These are phyloP conservation scores for Narcine bancroftii DNA, from an alignment of 2,113 vertebrate genomes.

Conservation along the genomic window DNA sequence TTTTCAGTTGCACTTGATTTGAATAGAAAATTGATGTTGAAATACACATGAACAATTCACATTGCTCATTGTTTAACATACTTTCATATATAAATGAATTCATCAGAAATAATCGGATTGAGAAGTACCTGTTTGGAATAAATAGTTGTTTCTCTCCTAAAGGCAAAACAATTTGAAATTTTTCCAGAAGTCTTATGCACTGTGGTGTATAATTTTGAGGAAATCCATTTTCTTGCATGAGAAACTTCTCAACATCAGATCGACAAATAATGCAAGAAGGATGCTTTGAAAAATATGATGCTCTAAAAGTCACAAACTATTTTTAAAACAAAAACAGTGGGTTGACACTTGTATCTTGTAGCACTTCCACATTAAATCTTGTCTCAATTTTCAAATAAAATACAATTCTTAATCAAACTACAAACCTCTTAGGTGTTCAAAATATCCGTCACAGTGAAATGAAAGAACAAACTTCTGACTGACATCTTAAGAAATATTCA, in stretches of 20 bases:
- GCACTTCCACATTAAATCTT: background rate
- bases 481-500: background rate
- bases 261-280: slow-evolving; percentile 76
- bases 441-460: too few species aligned
- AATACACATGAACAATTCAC: background rate
- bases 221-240: slow-evolving; percentile 74
- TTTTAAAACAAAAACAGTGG: slow-evolving; percentile 44
- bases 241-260: slow-evolving; percentile 70
- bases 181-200: slow-evolving; percentile 87
- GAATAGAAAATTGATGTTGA: background rate
- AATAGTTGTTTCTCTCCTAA: slow-evolving; percentile 79
- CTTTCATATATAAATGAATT: background rate
- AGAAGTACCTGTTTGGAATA: slow-evolving; percentile 78
- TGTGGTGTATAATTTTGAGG: slow-evolving; percentile 73
- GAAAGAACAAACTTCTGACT: background rate
- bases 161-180: slow-evolving; percentile 87
- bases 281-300: slow-evolving; percentile 60
- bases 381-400: background rate
- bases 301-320: slow-evolving; percentile 65
- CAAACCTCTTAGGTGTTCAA: too few species aligned
- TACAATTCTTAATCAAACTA: too few species aligned
- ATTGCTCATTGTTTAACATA: background rate
- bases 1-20: too few species aligned
- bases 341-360: background rate
- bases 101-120: background rate